Conservation (phyloP, 2,888 invertebrate species). For the Gari tellinella region DNA sequence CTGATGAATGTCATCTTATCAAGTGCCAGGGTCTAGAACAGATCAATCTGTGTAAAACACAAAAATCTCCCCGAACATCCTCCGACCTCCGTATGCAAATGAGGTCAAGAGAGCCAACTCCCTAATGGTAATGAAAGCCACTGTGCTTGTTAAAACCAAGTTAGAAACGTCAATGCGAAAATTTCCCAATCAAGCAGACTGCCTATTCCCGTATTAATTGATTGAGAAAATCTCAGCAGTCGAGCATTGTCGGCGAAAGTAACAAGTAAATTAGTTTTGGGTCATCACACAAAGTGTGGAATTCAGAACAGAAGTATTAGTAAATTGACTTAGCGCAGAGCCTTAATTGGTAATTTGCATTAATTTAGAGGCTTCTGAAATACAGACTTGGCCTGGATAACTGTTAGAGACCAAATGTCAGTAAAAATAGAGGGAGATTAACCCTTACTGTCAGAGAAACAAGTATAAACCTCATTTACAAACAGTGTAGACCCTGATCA, state of each 20-base stretch:
- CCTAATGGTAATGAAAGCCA: conserved; percentile 45
- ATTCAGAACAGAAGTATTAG: conserved; percentile 62
- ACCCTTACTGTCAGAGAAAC: too few species aligned
- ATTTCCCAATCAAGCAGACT: conserved; percentile 51
- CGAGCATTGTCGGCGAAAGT: conserved; percentile 51
- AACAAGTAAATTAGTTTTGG: conserved; percentile 66
- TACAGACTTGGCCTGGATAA: conserved; percentile 12
- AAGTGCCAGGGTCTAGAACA: too few species aligned
- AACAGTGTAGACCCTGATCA: too few species aligned
- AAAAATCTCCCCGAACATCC: too few species aligned
- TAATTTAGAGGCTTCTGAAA: conserved; percentile 53
- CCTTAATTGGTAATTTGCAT: conserved; percentile 68
- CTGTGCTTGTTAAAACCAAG: conserved; percentile 55
- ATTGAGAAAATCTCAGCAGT: conserved; percentile 60
- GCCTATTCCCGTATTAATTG: conserved; percentile 57
- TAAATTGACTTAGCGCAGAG: conserved; percentile 62
- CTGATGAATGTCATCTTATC: too few species aligned
- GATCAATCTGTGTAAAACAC: too few species aligned
- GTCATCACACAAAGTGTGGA: conserved; percentile 59
- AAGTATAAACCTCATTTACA: too few species aligned
- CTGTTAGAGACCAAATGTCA: conserved; percentile 18
- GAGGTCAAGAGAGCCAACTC: conserved; percentile 37
- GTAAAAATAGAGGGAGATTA: background rate
- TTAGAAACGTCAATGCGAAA: conserved; percentile 59
- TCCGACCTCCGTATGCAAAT: conserved; percentile 45